Evolutionary conservation across 2,113 vertebrate species (phyloP).

Genomic region (Catagonus wagneri): DNA sequence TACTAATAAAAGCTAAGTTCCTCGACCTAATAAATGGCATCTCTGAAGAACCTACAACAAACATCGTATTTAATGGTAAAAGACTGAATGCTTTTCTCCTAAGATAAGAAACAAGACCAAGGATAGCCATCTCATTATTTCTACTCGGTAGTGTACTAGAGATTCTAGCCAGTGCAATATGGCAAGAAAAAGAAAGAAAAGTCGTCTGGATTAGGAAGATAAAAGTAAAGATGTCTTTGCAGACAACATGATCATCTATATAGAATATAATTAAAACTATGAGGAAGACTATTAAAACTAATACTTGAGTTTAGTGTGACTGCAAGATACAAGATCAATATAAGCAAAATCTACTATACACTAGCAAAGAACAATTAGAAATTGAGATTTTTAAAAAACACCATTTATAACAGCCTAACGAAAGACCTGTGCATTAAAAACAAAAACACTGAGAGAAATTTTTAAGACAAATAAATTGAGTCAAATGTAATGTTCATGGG

Average conservation of each 20-base stretch:
- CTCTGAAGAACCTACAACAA: not conserved
- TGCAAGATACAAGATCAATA: not conserved
- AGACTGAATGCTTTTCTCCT: not conserved
- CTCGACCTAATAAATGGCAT: not conserved
- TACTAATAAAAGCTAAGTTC: not conserved
- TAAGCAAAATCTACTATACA: not conserved
- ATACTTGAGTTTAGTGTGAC: not conserved
- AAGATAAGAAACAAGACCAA: not conserved
- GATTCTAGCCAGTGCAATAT: not conserved
- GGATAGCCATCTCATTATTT: not conserved
- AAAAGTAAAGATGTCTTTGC: not conserved
- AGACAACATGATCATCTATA: not conserved
- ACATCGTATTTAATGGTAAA: not conserved
- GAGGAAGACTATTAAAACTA: not conserved
- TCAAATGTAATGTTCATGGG: not conserved
- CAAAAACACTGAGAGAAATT: not conserved
- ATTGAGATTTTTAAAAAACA: not conserved
- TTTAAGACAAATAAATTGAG: not conserved
- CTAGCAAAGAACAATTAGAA: conserved; percentile 3
- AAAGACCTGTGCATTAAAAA: not conserved
- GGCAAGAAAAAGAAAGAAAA: conserved; percentile 31
- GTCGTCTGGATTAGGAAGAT: not conserved
- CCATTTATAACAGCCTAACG: not conserved
- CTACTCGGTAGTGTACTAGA: not conserved
- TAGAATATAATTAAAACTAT: not conserved